These are phyloP conservation scores for Bhutanitis thaidina DNA, from an alignment of 2,888 invertebrate species.

Conservation along the genomic window DNA sequence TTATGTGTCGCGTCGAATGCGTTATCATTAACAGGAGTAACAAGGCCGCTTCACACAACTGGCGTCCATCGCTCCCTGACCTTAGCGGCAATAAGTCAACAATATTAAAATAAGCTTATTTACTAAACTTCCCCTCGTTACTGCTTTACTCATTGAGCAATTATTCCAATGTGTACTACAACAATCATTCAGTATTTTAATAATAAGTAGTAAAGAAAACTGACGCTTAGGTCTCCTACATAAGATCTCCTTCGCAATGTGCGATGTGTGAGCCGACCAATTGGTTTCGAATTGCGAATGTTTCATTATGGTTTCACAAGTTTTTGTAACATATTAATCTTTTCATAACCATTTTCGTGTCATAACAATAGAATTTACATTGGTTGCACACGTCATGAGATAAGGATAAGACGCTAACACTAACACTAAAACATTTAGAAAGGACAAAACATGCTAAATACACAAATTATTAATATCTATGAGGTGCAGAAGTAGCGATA, in stretches of 20 bases:
- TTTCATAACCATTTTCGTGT: too few species aligned
- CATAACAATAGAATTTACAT: too few species aligned
- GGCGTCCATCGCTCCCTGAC: constrained; percentile 31
- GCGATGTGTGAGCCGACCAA: too few species aligned
- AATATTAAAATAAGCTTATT: constrained; percentile 23
- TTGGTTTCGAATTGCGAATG: too few species aligned
- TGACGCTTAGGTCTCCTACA: not conserved
- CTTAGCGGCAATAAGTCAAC: constrained; percentile 22
- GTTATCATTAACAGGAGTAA: constrained; percentile 21
- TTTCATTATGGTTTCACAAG: too few species aligned
- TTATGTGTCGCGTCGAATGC: constrained; percentile 9
- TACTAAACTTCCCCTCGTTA: constrained; percentile 20
- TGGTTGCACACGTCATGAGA: too few species aligned
- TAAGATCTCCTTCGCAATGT: not conserved
- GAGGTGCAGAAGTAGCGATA: too few species aligned
- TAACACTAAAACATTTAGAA: too few species aligned
- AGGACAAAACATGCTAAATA: too few species aligned
- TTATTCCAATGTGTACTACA: constrained; percentile 3
- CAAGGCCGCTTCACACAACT: constrained; percentile 21
- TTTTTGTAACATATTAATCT: too few species aligned
- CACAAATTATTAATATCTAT: too few species aligned
- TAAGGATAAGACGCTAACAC: too few species aligned
- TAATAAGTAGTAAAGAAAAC: not conserved
- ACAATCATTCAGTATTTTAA: not conserved
- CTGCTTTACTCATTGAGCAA: constrained; percentile 10